Base-by-base conservation (phyloP, 1,140 invertebrate species). In the Tribolium castaneum region DNA sequence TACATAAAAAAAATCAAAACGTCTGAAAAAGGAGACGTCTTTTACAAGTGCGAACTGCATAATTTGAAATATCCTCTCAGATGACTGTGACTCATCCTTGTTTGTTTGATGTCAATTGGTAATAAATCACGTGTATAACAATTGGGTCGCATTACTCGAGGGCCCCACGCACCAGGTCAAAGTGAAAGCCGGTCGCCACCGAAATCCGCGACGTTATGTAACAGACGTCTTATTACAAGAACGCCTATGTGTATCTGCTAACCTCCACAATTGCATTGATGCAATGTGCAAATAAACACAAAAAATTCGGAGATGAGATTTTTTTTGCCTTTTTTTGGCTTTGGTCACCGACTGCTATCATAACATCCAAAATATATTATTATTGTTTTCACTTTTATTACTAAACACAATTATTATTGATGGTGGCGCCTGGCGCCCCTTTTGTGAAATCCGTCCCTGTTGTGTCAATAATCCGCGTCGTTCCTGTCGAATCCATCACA, bases 151-250 rank as follows among this genome's bases (percentile, higher is more conserved):
- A 13, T 66, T 66, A 66, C 59, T 66, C 6, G 59, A 66, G 59
- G 59, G 59, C 59, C 59, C 59, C 59, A 66, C 59, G 59, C 59
- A 66, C 25, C 71, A 73, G 30, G 72, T 75, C 51, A 75, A 59
- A 75, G 72, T 75, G 72, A 75, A 75, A 75, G 72, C 51, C 25
- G 72, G 72, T 54, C 72, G 54, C 72, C 52, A 75, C 72, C 72
- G 54, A 75, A 75, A 75, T 56, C 50, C 72, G 50, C 71, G 52
- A 30, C 35, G 25, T 75, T 75, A 75, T 39, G 54, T 75, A 75
- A 75, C 51, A n/a, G 12, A 10, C 13, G 54, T 34, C 56, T 19
- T 19, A 19, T 62, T 62, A 35, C 25, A 56, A 16, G 13, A 19
- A 10, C 54, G 30, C 30, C 12, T 66, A 35, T 66, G 30, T 34